Conservation (phyloP, 2,888 invertebrate species). For the Lithophane ornitopus region DNA sequence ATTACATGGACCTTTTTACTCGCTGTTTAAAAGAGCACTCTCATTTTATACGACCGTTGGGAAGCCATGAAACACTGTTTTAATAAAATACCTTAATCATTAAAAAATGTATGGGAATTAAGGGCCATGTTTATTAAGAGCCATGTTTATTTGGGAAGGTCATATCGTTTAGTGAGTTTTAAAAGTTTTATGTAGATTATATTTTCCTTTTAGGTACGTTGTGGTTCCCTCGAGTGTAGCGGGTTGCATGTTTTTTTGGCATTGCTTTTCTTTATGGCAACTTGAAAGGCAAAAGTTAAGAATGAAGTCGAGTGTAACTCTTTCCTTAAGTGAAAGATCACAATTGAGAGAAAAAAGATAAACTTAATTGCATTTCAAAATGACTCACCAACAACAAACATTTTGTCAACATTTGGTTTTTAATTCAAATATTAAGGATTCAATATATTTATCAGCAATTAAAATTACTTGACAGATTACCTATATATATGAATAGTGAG, state of each 20-base stretch:
- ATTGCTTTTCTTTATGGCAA: slow-evolving; percentile 37
- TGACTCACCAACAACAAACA: neutral
- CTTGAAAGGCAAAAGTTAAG: slow-evolving; percentile 14
- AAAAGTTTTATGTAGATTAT: slow-evolving; percentile 56
- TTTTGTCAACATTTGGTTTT: neutral
- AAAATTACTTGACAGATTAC: neutral
- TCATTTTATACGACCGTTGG: slow-evolving; percentile 66
- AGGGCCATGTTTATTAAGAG: slow-evolving; percentile 45
- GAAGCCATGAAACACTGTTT: slow-evolving; percentile 65
- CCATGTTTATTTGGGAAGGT: slow-evolving; percentile 47
- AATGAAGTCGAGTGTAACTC: slow-evolving; percentile 1
- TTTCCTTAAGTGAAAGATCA: neutral
- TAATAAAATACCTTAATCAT: slow-evolving; percentile 69
- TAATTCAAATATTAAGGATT: neutral
- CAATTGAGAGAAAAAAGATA: neutral
- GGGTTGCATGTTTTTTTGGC: slow-evolving; percentile 28
- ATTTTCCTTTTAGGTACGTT: slow-evolving; percentile 45
- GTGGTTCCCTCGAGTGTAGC: slow-evolving; percentile 43
- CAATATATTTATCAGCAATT: neutral
- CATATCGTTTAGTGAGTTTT: slow-evolving; percentile 56
- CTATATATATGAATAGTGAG: neutral
- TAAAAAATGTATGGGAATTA: slow-evolving; percentile 62
- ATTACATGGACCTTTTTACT: slow-evolving; percentile 72
- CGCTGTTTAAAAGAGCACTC: slow-evolving; percentile 68
- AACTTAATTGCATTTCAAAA: neutral